Base-by-base conservation (phyloP, 1,140 invertebrate genomes). In the Drosophila biarmipes region DNA sequence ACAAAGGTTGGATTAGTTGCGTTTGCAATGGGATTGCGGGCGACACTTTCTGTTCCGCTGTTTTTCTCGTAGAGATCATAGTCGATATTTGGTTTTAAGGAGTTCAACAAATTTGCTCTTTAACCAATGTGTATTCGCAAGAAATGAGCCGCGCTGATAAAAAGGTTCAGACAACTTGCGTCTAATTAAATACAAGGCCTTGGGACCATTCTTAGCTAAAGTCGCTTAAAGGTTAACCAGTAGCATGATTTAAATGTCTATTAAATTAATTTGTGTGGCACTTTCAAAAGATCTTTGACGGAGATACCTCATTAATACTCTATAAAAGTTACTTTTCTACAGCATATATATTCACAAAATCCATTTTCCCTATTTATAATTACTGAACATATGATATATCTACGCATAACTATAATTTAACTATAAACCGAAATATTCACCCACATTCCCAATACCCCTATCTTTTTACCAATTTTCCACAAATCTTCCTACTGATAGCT, bases 1-100 rank as follows among this genome's bases (percentile, higher is more conserved):
- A 14, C 61, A 48, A 37, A 49, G 15, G 35, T 17, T n/a, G 29
- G 45, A 55, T 55, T 51, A 72, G 51, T 53, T 17, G 37, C n/a
- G 56, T 29, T 66, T 43, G 61, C 56, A 61, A 59, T 46, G 34
- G 34, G 11, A 58, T 46, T 46, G 43, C 38, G 29, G 8, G 52
- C 52, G 6, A 24, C 52, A 63, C 59, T 43, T 63, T 63, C 29
- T 42, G 53, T 1, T 42, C 11, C 15, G 40, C 43, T 27, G 21
- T 15, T 27, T 14, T 27, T 15, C n/a, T 21, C n/a, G 4, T 35
- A 46, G 6, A 6, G 6, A 21, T 29, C 5, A 14, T 34, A 42
- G 10, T 57, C 11, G 17, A 0, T 55, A 38, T 40, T 40, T 49
- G 34, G 8, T 58, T 38, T 31, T n/a, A 31, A 51, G 19, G 6